These are phyloP conservation scores for Odontomyia ornata DNA, from an alignment of 2,888 invertebrate genomes.

Conservation along the genomic window DNA sequence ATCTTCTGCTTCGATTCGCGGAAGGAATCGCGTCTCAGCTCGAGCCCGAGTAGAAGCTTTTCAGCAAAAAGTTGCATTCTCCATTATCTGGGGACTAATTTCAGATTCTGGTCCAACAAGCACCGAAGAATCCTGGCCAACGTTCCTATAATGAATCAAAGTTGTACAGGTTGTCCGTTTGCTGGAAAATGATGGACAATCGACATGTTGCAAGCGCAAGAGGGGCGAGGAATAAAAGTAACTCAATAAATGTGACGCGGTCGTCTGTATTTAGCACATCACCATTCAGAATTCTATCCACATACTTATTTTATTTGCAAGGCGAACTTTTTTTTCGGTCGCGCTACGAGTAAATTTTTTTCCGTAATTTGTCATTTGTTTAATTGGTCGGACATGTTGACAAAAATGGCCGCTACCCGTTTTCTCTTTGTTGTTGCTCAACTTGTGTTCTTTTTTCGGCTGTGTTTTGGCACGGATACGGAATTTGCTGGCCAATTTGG, in stretches of 20 bases:
- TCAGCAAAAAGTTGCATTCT: constrained; percentile 12
- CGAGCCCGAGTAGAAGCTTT: neutral
- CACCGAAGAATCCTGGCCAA: constrained; percentile 45
- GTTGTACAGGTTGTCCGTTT: neutral
- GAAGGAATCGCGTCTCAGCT: neutral
- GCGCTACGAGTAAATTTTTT: constrained; percentile 37
- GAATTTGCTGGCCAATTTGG: constrained; percentile 34
- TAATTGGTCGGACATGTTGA: constrained; percentile 46
- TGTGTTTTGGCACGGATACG: constrained; percentile 37
- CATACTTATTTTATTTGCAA: constrained; percentile 24
- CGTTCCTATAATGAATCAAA: neutral
- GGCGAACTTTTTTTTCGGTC: constrained; percentile 1
- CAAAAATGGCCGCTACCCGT: constrained; percentile 47
- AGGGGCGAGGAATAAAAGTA: neutral
- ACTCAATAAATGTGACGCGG: constrained; percentile 26
- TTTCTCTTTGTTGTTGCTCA: constrained; percentile 16
- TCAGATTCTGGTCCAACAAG: constrained; percentile 47
- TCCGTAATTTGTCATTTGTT: constrained; percentile 48
- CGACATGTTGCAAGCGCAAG: neutral
- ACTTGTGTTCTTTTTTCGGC: neutral
- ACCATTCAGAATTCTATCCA: constrained; percentile 34
- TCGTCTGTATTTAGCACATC: constrained; percentile 39
- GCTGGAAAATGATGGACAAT: constrained; percentile 3
- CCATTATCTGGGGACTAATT: constrained; percentile 46
- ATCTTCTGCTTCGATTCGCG: neutral